phyloP scores from a whole-genome alignment of 2,888 invertebrate genomes.

The Drosophila kambysellisi region DNA sequence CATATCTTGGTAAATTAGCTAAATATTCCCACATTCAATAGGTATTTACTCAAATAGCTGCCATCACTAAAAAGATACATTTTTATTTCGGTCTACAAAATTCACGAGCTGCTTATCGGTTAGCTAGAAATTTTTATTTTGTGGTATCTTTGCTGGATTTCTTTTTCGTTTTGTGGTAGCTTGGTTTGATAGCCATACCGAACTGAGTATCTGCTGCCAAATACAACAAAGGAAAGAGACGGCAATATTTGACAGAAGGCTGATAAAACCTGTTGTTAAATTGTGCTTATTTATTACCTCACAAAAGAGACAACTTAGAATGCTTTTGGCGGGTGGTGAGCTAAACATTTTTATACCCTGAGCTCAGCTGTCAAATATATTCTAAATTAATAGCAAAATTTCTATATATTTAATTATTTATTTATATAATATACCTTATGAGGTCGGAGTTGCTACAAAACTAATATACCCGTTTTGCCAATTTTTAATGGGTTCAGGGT shows the following conservation, averaged over 20 bases:
- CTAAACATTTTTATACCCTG: background rate
- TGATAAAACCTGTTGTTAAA: slow-evolving; percentile 43
- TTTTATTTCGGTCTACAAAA: slow-evolving; percentile 1
- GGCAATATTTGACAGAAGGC: slow-evolving; percentile 20
- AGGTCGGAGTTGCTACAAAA: background rate
- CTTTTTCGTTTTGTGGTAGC: slow-evolving; percentile 10
- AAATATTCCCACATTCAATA: background rate
- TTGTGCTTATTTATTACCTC: slow-evolving; percentile 25
- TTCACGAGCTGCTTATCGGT: slow-evolving; percentile 22
- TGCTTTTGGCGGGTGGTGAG: background rate
- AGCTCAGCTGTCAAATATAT: background rate
- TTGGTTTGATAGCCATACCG: background rate
- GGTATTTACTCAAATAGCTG: background rate
- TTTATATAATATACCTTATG: background rate
- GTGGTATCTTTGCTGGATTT: slow-evolving; percentile 4
- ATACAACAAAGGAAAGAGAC: slow-evolving; percentile 9
- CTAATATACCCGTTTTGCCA: background rate
- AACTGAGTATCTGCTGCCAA: background rate
- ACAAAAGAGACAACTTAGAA: background rate
- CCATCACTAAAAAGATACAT: slow-evolving; percentile 3
- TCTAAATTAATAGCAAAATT: background rate
- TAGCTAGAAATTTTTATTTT: slow-evolving; percentile 30
- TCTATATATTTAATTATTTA: too few species aligned
- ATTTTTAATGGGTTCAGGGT: background rate
- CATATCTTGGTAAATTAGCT: background rate